Evolutionary conservation across 2,797 vertebrate species (phyloP), one percentile per base, ranked within the genome.

Genomic region (Epinephelus malabaricus): DNA sequence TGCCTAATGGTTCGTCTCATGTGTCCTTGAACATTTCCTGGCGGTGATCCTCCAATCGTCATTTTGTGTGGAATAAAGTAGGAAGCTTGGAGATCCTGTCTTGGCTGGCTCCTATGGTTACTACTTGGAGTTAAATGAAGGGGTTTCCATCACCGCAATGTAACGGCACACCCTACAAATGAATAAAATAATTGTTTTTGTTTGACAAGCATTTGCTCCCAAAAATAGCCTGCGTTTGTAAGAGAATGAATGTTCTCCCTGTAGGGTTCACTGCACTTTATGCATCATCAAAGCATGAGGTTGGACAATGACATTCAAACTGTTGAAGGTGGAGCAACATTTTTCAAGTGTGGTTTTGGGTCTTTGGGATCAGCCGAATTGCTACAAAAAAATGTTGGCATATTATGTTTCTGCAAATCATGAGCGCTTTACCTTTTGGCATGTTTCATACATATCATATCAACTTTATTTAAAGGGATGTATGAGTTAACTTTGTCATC

Each of bases 11-110:
- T 78, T 88, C 67, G 69, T 84, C 80, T 78, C 84, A 75, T 85
- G 85, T 88, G 87, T 91, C 78, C 87, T 87, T 79, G 89, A 90
- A 88, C 68, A 74, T 88, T 81, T 93, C 74, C 90, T 94, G 93
- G 89, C 91, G 46, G 60, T 61, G 63, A 74, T 82, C 75, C 85
- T 83, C 72, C 73, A 14, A 82, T 85, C 72, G 58, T 87, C 81
- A 76, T 89, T 91, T 81, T 84, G 71, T 88, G 83, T 78, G 70
- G 79, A 84, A 86, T 79, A 80, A 85, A 81, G 77, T 73, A 82
- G 82, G 72, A 89, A 89, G 85, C 84, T 53, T 76, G 75, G 87
- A 84, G 81, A 88, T 89, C 82, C 89, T 88, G 77, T 65, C 74
- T 89, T 85, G 85, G 90, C 86, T 69, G 64, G 40, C 88, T 78